Percentiles rank a stretch among this genome's conserved stretches.
These are phyloP conservation scores for Scophthalmus maximus DNA, from an alignment of 2,113 vertebrate species.

Conservation along the genomic window DNA sequence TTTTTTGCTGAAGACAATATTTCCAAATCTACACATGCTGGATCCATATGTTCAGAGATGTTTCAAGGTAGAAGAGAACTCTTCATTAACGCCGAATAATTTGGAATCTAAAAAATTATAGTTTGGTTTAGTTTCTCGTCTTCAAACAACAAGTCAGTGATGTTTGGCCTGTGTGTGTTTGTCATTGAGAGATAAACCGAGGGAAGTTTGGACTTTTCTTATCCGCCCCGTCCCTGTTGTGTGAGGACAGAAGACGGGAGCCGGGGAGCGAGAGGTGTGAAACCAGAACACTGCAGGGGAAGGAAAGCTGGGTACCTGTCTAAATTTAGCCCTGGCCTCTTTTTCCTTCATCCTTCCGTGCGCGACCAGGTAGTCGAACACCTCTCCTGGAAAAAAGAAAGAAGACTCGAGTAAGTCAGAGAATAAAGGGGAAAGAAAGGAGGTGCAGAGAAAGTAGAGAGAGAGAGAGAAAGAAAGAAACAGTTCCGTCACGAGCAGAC, in stretches of 20 bases:
- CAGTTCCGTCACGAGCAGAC: constrained; percentile 1
- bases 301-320: constrained; percentile 89
- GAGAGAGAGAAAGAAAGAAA: neutral
- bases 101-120: too few relatives aligned
- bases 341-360: constrained; percentile 99
- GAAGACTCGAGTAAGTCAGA: neutral
- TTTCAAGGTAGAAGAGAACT: too few relatives aligned
- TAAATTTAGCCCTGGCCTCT: constrained; percentile 99
- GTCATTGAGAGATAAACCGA: neutral
- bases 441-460: too few relatives aligned
- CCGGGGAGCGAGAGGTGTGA: constrained; percentile 61
- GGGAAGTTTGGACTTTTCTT: constrained; percentile 10
- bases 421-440: too few relatives aligned
- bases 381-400: constrained; percentile 86
- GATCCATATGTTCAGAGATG: too few relatives aligned
- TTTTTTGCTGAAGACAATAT: too few relatives aligned
- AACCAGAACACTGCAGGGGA: constrained; percentile 69
- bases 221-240: neutral
- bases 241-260: constrained; percentile 22
- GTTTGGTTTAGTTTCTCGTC: neutral
- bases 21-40: too few relatives aligned
- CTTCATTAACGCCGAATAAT: neutral
- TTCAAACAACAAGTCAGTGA: neutral
- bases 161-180: neutral
- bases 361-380: constrained; percentile 98